Evolutionary conservation across 2,888 invertebrate species (phyloP).

Genomic region (Tenthredo distinguenda): DNA sequence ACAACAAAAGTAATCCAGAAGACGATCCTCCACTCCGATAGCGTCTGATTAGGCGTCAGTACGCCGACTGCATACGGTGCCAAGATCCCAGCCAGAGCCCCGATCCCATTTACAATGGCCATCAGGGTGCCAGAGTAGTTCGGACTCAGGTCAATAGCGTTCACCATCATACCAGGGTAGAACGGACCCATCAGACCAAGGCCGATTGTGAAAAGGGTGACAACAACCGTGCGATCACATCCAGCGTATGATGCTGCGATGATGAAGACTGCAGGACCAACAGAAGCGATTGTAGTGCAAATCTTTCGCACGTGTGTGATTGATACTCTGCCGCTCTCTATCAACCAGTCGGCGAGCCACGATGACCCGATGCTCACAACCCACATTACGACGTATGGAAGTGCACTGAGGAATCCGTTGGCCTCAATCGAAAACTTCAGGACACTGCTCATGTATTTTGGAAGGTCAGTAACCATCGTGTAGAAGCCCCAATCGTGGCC

Average conservation of each 20-base stretch:
- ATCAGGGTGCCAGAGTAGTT: slow-evolving; percentile 85
- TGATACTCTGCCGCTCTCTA: slow-evolving; percentile 81
- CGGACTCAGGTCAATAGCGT: slow-evolving; percentile 84
- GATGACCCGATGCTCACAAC: slow-evolving; percentile 83
- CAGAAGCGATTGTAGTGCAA: slow-evolving; percentile 85
- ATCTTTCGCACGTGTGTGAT: slow-evolving; percentile 82
- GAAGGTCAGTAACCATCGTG: slow-evolving; percentile 86
- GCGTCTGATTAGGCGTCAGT: slow-evolving; percentile 75
- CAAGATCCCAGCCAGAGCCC: slow-evolving; percentile 84
- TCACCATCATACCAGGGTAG: slow-evolving; percentile 86
- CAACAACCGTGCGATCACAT: slow-evolving; percentile 80
- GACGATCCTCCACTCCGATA: slow-evolving; percentile 74
- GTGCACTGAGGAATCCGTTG: slow-evolving; percentile 83
- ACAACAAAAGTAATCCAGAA: slow-evolving; percentile 75
- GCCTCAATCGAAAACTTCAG: slow-evolving; percentile 84
- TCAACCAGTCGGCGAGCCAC: slow-evolving; percentile 85
- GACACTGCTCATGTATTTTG: slow-evolving; percentile 86
- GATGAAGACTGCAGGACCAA: slow-evolving; percentile 83
- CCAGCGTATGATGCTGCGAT: slow-evolving; percentile 83
- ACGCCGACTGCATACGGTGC: slow-evolving; percentile 83
- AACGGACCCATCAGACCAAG: slow-evolving; percentile 86
- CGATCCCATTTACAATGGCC: slow-evolving; percentile 86
- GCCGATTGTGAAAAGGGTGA: slow-evolving; percentile 80
- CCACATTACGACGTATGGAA: slow-evolving; percentile 86
- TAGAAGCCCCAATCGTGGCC: slow-evolving; percentile 87